Evolutionary conservation across 2,888 invertebrate genomes (phyloP).

Genomic region (Polymixis flavicincta): DNA sequence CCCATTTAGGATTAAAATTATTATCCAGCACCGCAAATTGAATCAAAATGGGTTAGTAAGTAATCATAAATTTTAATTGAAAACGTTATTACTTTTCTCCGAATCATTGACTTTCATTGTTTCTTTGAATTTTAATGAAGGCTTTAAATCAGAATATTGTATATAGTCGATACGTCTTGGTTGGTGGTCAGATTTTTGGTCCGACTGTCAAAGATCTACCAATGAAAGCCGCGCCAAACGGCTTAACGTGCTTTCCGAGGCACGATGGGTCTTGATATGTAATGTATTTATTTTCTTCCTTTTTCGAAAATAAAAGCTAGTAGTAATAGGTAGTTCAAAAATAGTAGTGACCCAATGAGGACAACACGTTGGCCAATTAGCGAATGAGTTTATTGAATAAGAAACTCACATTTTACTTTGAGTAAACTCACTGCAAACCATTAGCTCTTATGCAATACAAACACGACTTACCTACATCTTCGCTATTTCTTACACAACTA

Average conservation of each 20-base stretch:
- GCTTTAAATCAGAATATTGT: neutral
- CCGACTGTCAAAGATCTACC: neutral
- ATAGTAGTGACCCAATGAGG: neutral
- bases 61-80: conserved; percentile 34
- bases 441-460: neutral
- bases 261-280: too few relatives aligned
- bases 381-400: neutral
- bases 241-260: too few relatives aligned
- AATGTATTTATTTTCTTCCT: too few relatives aligned
- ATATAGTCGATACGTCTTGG: too few relatives aligned
- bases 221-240: too few relatives aligned
- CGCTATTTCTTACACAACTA: neutral
- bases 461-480: neutral
- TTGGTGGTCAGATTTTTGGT: neutral
- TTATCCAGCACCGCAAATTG: conserved; percentile 24
- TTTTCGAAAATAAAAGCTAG: neutral
- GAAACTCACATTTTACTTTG: neutral
- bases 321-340: neutral
- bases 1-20: conserved; percentile 47
- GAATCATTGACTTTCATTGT: neutral
- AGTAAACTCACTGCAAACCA: neutral
- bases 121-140: conserved; percentile 18
- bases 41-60: conserved; percentile 28
- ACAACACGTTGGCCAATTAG: too few relatives aligned
- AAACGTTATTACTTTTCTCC: conserved; percentile 20